Conservation (phyloP, 2,888 invertebrate genomes). For the Cecidostiba fungosa region DNA sequence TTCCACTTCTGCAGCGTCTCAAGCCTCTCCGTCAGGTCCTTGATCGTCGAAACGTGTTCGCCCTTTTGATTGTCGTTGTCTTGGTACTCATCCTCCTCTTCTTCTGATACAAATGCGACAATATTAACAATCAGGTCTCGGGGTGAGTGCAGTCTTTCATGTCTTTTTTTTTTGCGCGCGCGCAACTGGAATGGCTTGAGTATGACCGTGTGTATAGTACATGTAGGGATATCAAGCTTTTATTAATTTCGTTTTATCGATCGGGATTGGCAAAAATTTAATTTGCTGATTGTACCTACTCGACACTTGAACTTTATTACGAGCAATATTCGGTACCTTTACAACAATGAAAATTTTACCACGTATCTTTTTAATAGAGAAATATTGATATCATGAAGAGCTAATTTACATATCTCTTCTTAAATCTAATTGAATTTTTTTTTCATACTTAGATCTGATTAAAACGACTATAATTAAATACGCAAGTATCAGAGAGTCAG, state of each 20-base stretch:
- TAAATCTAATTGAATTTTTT: background rate
- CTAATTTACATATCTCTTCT: background rate
- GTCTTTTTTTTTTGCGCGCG: too few relatives aligned
- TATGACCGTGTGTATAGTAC: too few relatives aligned
- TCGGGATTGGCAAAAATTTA: background rate
- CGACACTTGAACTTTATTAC: conserved; percentile 1
- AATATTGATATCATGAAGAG: background rate
- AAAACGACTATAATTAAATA: background rate
- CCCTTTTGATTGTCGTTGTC: conserved; percentile 78
- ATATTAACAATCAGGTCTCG: background rate
- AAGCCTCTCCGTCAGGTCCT: conserved; percentile 89
- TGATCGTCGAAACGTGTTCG: conserved; percentile 84
- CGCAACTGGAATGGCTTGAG: too few relatives aligned
- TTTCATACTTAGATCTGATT: background rate
- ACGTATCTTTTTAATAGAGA: background rate
- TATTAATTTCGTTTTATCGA: conserved; percentile 5
- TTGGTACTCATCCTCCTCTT: conserved; percentile 79
- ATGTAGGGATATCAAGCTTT: background rate
- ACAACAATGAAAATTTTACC: too few relatives aligned
- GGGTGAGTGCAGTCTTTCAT: too few relatives aligned
- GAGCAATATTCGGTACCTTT: too few relatives aligned
- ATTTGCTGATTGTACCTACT: background rate
- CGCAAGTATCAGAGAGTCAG: background rate
- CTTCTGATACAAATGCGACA: conserved; percentile 51
- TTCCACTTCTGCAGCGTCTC: conserved; percentile 96